Base-by-base conservation (phyloP, 92 coral and sea anemone species). In the Scolanthus callimorphus region DNA sequence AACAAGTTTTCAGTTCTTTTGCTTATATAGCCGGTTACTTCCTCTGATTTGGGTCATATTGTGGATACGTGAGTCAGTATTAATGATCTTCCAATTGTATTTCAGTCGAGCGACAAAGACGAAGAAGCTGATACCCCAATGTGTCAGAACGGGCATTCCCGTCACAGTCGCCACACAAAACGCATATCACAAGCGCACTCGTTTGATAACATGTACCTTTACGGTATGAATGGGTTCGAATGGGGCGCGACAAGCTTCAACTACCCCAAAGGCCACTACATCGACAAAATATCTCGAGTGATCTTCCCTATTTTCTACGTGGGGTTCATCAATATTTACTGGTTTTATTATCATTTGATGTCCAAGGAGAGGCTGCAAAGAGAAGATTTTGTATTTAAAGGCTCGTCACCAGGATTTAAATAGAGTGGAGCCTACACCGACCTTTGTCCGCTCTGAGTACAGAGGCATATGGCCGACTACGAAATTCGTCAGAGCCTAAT, bases 231-330 rank as follows among this genome's bases (percentile, higher is more conserved):
- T 11, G 68, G 68, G 1, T 61, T 61, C 55, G 47, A 48, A 6
- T 61, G 68, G 68, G 68, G 49, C 37, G 2, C 43, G 27, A 28
- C 2, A 13, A 28, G 31, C 56, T 24, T 2, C 6, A 47, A 31
- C 28, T 61, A 61, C 52, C 68, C 68, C 17, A 44, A 31, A 3
- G 53, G 39, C 15, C 81, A 74, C 41, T 74, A 70, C 74, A 66
- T 74, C 45, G 81, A 74, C 56, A 66, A 58, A 48, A 20, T 57
- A n/a, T 74, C 75, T 3, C 62, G 81, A 2, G 43, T 65, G 25
- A 12, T 74, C 24, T 74, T 74, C 12, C 81, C 81, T 34, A 8
- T 47, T 20, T 3, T 46, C 17, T 74, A 74, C 41, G 51, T 31
- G 3, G 19, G 57, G 27, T 74, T 74, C 51, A 22, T 65, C 63